Percentiles rank a stretch among this genome's conserved stretches.
These are phyloP conservation scores for Hephaestus fuliginosus DNA, from an alignment of 2,797 vertebrate species.

Conservation along the genomic window DNA sequence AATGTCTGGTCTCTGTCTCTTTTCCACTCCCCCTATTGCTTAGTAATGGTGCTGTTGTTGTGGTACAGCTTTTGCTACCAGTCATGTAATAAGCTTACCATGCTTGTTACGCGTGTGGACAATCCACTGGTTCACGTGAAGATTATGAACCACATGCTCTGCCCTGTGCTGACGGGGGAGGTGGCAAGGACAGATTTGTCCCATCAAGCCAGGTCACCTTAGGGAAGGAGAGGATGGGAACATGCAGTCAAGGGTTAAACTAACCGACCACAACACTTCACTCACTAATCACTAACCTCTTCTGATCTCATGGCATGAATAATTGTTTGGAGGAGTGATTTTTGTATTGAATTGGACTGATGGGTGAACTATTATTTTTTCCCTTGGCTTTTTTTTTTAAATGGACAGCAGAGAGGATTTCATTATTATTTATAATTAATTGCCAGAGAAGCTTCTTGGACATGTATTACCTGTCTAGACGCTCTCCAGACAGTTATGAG, in stretches of 20 bases:
- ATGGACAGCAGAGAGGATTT: background rate
- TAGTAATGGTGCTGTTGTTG: slow-evolving; percentile 51
- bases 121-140: slow-evolving; percentile 76
- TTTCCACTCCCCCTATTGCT: slow-evolving; percentile 30
- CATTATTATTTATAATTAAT: background rate
- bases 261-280: slow-evolving; percentile 14
- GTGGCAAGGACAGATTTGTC: slow-evolving; percentile 65
- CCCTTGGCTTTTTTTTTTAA: background rate
- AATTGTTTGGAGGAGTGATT: slow-evolving; percentile 10
- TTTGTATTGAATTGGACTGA: slow-evolving; percentile 12
- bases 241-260: slow-evolving; percentile 24
- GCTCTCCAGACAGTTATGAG: slow-evolving; percentile 65
- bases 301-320: slow-evolving; percentile 23
- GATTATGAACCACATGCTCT: slow-evolving; percentile 82
- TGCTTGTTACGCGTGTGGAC: slow-evolving; percentile 68
- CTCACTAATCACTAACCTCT: slow-evolving; percentile 51
- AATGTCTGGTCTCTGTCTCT: slow-evolving; percentile 2
- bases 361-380: background rate
- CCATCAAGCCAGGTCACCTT: slow-evolving; percentile 59
- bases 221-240: slow-evolving; percentile 25
- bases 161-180: slow-evolving; percentile 69
- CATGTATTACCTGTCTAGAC: slow-evolving; percentile 22
- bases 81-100: slow-evolving; percentile 81
- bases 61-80: slow-evolving; percentile 49
- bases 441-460: background rate